These are phyloP conservation scores for Agrotis segetum DNA, from an alignment of 2,888 invertebrate species.

Conservation along the genomic window DNA sequence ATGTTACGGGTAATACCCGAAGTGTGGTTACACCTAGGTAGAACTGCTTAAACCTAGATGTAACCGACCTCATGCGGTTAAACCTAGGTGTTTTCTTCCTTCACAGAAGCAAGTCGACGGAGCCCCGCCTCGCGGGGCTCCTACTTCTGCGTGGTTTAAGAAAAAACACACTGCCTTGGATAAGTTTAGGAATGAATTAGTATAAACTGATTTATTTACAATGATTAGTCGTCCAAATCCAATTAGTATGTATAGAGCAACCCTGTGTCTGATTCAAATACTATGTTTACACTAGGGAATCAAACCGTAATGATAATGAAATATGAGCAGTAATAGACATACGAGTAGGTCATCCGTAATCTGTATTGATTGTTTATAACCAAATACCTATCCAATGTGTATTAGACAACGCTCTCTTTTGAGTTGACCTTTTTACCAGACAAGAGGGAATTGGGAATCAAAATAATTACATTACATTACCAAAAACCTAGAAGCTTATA, in stretches of 20 bases:
- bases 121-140: too few species aligned
- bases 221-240: background rate
- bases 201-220: background rate
- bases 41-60: too few species aligned
- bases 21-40: too few species aligned
- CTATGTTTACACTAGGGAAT: constrained; percentile 6
- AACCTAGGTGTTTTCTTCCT: too few species aligned
- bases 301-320: constrained; percentile 7
- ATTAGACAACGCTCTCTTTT: background rate
- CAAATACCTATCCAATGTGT: background rate
- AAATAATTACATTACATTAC: constrained; percentile 20
- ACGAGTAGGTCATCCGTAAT: background rate
- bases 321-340: background rate
- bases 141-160: too few species aligned
- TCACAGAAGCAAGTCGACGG: too few species aligned
- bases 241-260: background rate
- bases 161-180: background rate
- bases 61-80: too few species aligned
- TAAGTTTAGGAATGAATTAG: background rate
- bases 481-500: constrained; percentile 28
- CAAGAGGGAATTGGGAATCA: constrained; percentile 31
- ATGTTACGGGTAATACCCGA: too few species aligned
- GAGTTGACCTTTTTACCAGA: background rate
- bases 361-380: background rate
- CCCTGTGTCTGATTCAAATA: background rate